Evolutionary conservation across 2,113 vertebrate species (phyloP).

Genomic region (Ornithorhynchus anatinus): DNA sequence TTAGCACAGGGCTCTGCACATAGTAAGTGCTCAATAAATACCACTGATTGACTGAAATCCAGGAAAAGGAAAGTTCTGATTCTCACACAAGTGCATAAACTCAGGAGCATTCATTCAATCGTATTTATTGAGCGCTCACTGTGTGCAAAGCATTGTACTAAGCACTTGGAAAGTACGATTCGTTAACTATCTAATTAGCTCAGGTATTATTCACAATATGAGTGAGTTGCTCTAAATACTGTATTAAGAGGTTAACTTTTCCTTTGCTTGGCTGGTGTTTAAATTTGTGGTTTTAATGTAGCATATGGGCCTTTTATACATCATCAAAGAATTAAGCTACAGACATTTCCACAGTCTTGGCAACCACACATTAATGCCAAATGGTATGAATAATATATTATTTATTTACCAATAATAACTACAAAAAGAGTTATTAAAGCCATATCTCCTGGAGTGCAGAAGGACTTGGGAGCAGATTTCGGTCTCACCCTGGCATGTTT

Average conservation of each 20-base stretch:
- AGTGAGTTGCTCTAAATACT: too few relatives aligned
- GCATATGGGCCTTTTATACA: not conserved
- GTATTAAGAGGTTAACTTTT: not conserved
- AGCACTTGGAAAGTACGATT: too few relatives aligned
- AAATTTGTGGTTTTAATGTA: not conserved
- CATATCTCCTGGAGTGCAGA: slow-evolving; percentile 5
- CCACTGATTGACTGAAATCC: too few relatives aligned
- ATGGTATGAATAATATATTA: not conserved
- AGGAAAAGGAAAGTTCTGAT: too few relatives aligned
- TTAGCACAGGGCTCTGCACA: too few relatives aligned
- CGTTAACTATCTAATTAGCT: too few relatives aligned
- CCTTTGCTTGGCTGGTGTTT: not conserved
- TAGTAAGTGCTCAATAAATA: too few relatives aligned
- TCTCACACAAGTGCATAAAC: too few relatives aligned
- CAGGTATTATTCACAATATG: too few relatives aligned
- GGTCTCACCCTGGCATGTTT: slow-evolving; percentile 28
- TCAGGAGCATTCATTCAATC: too few relatives aligned
- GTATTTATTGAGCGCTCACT: too few relatives aligned
- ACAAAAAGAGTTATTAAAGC: slow-evolving; percentile 3
- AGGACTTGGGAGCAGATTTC: slow-evolving; percentile 26
- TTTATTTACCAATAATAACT: not conserved
- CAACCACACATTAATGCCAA: not conserved
- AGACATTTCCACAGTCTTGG: not conserved
- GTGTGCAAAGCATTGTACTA: too few relatives aligned
- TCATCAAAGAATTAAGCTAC: not conserved